A percentile compares a stretch with the other conserved stretches of the same genome.
These are phyloP conservation scores for Seira sanloemensis DNA, from an alignment of 2,888 invertebrate genomes.

Conservation along the genomic window DNA sequence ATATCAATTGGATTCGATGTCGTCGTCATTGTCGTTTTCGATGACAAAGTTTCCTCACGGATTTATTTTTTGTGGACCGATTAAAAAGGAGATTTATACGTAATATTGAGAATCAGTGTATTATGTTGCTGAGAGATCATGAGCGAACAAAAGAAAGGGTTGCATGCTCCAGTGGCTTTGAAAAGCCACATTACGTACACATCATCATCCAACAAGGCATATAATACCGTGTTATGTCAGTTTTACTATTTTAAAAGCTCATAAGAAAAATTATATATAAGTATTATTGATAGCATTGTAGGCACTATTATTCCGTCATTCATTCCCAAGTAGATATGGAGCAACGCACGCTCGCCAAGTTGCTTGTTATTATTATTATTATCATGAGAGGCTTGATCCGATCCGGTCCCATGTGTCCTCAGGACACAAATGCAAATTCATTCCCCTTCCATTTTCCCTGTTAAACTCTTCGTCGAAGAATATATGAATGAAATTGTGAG, in stretches of 20 bases:
- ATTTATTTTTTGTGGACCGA: constrained; percentile 50
- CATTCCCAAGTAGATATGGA: neutral
- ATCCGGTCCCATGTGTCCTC: constrained; percentile 61
- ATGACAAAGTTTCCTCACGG: constrained; percentile 47
- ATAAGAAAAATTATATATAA: constrained; percentile 1
- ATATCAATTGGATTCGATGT: constrained; percentile 60
- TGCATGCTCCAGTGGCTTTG: constrained; percentile 71
- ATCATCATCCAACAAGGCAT: constrained; percentile 59
- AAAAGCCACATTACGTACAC: constrained; percentile 72
- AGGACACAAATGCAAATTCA: constrained; percentile 64
- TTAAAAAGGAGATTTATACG: constrained; percentile 58
- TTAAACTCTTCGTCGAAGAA: neutral
- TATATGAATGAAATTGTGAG: neutral
- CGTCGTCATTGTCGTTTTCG: neutral
- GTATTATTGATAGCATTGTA: constrained; percentile 33
- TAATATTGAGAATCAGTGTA: constrained; percentile 47
- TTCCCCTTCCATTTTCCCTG: constrained; percentile 33
- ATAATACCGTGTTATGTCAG: constrained; percentile 50
- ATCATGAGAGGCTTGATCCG: constrained; percentile 58
- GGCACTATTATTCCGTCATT: constrained; percentile 52
- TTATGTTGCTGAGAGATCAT: constrained; percentile 60
- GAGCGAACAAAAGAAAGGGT: constrained; percentile 68
- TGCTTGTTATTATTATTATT: constrained; percentile 31
- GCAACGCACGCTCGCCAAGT: constrained; percentile 17
- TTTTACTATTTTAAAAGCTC: constrained; percentile 30